A percentile compares a stretch with the other conserved stretches of the same genome.
These are phyloP conservation scores for Heteromyza rotundicornis DNA, from an alignment of 2,888 invertebrate species.

Conservation along the genomic window DNA sequence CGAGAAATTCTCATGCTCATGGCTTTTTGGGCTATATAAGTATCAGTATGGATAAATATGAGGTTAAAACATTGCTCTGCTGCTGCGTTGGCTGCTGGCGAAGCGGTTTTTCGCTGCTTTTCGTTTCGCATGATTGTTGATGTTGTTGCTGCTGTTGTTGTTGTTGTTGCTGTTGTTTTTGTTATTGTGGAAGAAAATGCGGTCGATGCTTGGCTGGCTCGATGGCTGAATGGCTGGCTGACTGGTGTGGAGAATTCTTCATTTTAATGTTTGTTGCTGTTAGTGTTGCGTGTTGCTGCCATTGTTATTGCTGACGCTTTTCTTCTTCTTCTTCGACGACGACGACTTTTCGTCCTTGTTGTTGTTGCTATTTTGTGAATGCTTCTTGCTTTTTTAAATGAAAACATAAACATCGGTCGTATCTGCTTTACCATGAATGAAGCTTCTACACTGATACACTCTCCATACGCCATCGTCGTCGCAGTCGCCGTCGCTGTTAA, in stretches of 20 bases:
- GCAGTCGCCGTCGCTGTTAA: background rate
- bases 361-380: no score
- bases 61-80: slow-evolving; percentile 60
- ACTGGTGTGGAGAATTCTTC: slow-evolving; percentile 14
- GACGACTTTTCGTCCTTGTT: no score
- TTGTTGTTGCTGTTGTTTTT: slow-evolving; percentile 22
- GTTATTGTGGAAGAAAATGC: slow-evolving; percentile 35
- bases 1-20: slow-evolving; percentile 9
- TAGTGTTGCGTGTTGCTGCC: slow-evolving; percentile 9
- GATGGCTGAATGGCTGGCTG: background rate
- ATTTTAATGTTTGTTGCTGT: slow-evolving; percentile 12
- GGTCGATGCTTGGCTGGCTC: slow-evolving; percentile 23
- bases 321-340: no score
- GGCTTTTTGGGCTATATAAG: slow-evolving; percentile 32
- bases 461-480: background rate
- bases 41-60: slow-evolving; percentile 61
- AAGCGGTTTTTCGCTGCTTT: no score
- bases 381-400: background rate
- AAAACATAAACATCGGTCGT: background rate
- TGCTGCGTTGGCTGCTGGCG: no score
- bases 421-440: background rate
- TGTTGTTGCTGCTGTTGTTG: slow-evolving; percentile 23
- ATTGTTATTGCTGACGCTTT: background rate
- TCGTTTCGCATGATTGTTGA: slow-evolving; percentile 24
- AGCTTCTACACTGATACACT: background rate